Conservation (phyloP, 1,140 invertebrate species). For the Pachypsylla venusta region DNA sequence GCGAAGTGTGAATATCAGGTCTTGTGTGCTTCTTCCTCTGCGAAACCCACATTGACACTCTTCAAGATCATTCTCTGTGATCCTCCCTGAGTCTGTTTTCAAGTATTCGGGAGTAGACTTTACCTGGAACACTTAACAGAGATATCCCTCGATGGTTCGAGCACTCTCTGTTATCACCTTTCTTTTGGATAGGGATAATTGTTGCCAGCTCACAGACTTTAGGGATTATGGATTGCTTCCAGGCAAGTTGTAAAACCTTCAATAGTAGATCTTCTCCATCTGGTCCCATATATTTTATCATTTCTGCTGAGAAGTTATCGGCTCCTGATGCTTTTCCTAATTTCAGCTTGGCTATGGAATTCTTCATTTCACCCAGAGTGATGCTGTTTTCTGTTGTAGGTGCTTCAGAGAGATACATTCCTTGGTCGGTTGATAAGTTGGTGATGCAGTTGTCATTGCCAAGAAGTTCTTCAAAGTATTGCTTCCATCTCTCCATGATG, state of each 20-base stretch:
- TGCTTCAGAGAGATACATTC: no score
- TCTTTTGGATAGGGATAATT: slow-evolving; percentile 24
- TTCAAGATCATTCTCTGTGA: neutral
- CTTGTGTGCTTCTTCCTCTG: slow-evolving; percentile 1
- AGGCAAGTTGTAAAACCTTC: neutral
- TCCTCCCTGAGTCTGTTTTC: neutral
- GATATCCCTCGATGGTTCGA: slow-evolving; percentile 24
- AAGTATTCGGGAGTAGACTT: slow-evolving; percentile 9
- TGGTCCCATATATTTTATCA: neutral
- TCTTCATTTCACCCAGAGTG: neutral
- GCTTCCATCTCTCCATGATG: no score
- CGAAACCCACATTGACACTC: slow-evolving; percentile 2
- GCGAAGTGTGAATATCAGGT: neutral
- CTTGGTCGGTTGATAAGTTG: no score
- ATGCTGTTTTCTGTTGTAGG: neutral
- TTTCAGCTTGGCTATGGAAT: neutral
- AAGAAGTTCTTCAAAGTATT: no score
- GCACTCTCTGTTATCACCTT: slow-evolving; percentile 22
- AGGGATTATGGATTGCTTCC: slow-evolving; percentile 14
- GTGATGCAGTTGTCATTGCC: no score
- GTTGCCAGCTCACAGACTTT: slow-evolving; percentile 21
- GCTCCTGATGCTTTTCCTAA: neutral
- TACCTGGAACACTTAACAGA: slow-evolving; percentile 16
- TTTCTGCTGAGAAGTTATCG: neutral
- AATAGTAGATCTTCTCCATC: neutral